A percentile compares a stretch with the other conserved stretches of the same genome.
Evolutionary conservation across 2,797 vertebrate species (phyloP).

Genomic region (Perodicticus potto): DNA sequence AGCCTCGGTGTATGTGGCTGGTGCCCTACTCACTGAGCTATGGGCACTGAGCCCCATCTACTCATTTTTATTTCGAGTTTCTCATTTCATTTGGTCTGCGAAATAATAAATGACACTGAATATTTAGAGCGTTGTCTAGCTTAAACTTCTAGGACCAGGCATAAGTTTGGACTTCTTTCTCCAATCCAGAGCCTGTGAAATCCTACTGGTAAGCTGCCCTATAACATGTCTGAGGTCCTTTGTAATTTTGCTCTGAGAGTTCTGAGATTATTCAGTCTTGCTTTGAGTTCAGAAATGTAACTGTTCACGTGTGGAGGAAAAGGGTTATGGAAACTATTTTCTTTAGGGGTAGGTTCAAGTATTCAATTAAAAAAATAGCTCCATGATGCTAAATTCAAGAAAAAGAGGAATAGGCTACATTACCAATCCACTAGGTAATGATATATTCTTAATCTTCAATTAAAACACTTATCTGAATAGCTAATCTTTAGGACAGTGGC

Average conservation of each 20-base stretch:
- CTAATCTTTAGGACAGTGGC: constrained; percentile 51
- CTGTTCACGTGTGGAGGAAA: not conserved
- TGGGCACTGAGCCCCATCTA: not conserved
- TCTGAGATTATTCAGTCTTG: constrained; percentile 37
- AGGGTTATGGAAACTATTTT: not conserved
- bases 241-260: not conserved
- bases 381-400: constrained; percentile 46
- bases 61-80: constrained; percentile 42
- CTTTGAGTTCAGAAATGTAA: constrained; percentile 15
- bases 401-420: not conserved
- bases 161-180: not conserved
- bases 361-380: constrained; percentile 33
- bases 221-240: not conserved
- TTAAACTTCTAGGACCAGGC: not conserved
- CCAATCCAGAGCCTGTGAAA: not conserved
- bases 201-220: not conserved
- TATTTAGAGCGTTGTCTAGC: not conserved
- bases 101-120: constrained; percentile 48
- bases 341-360: not conserved
- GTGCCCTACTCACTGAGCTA: too few relatives aligned
- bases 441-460: not conserved
- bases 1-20: too few relatives aligned
- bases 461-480: constrained; percentile 27
- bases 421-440: constrained; percentile 18
- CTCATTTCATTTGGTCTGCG: constrained; percentile 24